These are phyloP conservation scores for Hyphantria cunea DNA, from an alignment of 1,140 invertebrate genomes.

Conservation along the genomic window DNA sequence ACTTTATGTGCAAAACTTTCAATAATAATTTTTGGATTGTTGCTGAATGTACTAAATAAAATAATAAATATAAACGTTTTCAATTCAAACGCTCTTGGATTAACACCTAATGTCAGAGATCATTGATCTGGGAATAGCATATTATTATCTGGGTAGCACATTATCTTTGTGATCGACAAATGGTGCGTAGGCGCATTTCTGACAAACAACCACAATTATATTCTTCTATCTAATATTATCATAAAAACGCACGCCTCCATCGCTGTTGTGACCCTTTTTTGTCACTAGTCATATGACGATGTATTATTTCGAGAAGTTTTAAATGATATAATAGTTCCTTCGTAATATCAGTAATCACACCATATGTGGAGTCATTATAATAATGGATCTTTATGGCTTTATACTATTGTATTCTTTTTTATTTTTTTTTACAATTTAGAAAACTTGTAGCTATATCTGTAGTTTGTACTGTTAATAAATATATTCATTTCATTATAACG, in stretches of 20 bases:
- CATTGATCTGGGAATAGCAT: conserved; percentile 31
- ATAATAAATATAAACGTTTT: no score
- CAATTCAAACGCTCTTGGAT: conserved; percentile 26
- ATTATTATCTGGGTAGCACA: conserved; percentile 37
- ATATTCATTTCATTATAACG: no score
- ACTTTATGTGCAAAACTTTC: no score
- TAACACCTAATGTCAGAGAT: conserved; percentile 36
- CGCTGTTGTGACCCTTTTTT: conserved; percentile 41
- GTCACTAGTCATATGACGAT: conserved; percentile 27
- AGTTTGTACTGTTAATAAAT: no score
- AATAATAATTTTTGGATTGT: no score
- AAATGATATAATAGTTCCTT: conserved; percentile 18
- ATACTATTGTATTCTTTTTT: no score
- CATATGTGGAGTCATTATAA: no score
- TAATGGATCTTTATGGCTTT: no score
- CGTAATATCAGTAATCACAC: conserved; percentile 11
- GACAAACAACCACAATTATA: conserved; percentile 57
- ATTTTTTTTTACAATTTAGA: no score
- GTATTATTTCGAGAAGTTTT: conserved; percentile 24
- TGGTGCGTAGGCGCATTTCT: conserved; percentile 51
- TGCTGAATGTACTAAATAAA: not conserved
- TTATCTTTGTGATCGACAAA: conserved; percentile 31
- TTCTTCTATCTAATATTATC: conserved; percentile 54
- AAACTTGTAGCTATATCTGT: no score
- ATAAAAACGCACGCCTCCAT: conserved; percentile 56